Evolutionary conservation across 2,888 invertebrate genomes (phyloP).

Genomic region (Physocephala rufipes): DNA sequence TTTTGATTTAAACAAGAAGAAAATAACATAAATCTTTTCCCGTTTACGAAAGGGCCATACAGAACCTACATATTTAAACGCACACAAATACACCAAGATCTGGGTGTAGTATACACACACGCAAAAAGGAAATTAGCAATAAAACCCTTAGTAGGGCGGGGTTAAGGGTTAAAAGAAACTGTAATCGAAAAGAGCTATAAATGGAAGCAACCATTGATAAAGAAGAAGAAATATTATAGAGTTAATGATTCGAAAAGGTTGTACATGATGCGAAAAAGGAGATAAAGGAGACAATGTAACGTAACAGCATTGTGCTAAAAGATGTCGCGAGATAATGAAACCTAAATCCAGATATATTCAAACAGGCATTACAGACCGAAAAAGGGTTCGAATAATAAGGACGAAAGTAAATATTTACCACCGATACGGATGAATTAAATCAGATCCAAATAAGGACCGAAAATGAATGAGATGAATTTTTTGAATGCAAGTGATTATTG

Average conservation of each 20-base stretch:
- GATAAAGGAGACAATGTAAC: neutral
- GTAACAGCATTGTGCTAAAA: conserved; percentile 28
- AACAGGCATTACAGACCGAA: too few relatives aligned
- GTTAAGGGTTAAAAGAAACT: neutral
- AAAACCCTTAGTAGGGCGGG: neutral
- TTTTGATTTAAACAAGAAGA: too few relatives aligned
- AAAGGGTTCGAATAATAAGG: too few relatives aligned
- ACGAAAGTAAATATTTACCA: too few relatives aligned
- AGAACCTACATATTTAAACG: too few relatives aligned
- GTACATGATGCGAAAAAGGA: neutral
- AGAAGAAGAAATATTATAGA: conserved; percentile 15
- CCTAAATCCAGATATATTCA: conserved; percentile 3
- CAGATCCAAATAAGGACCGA: too few relatives aligned
- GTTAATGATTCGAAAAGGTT: conserved; percentile 28
- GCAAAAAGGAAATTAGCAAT: neutral
- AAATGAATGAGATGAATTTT: too few relatives aligned
- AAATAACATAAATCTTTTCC: too few relatives aligned
- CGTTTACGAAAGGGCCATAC: neutral
- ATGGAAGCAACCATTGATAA: neutral
- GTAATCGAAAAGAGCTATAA: neutral
- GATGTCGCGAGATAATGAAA: neutral
- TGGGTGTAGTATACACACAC: too few relatives aligned
- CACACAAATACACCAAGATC: too few relatives aligned
- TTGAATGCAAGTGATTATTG: too few relatives aligned
- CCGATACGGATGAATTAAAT: too few relatives aligned